Base-by-base conservation (phyloP, 1,140 invertebrate genomes). In the Rhynchophorus ferrugineus region DNA sequence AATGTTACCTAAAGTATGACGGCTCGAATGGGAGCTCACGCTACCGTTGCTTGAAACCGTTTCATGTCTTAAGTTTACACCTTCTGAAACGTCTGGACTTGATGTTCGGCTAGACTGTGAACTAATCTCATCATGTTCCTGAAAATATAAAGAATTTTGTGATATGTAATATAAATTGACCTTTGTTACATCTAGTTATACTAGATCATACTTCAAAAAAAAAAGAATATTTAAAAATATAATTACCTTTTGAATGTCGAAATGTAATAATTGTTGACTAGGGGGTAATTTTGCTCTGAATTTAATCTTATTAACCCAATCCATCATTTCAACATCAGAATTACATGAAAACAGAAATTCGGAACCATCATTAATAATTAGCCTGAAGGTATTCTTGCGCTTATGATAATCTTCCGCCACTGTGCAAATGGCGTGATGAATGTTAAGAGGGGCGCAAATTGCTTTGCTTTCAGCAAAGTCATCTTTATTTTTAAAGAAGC, bases 401-500 rank as follows among this genome's bases (percentile, higher is more conserved):
- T 98, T 98, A 0, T 88, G 93, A 68, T 98, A 98, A 71, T 98
- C 91, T 37, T 84, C 81, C 1, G 94, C 93, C 33, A 85, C 81
- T 54, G 83, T 80, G 72, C 90, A 94, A 36, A 77, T 76, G 1
- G 89, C 88, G 56, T 92, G 87, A 54, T 91, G 82, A 43, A 98
- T 87, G 42, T 86, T 90, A 3, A 98, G 82, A 0, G 95, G 94
- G 0, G 94, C 85, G 2, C 85, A 84, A 0, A 89, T 84, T 0
- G 90, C 89, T 73, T 95, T 95, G 60, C 85, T 83, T 49, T 83
- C 80, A 36, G 80, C 74, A 71, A 96, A 97, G 75, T 95, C 92
- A 54, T 87, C 83, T 62, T 89, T 84, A 67, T 96, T 95, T 67
- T 95, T 92, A 75, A 98, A 99, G 84, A 99, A 98, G 73, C 94